Evolutionary conservation across 2,113 vertebrate species (phyloP), one percentile per base, ranked within the genome.

Genomic region (Syngnathus floridae): DNA sequence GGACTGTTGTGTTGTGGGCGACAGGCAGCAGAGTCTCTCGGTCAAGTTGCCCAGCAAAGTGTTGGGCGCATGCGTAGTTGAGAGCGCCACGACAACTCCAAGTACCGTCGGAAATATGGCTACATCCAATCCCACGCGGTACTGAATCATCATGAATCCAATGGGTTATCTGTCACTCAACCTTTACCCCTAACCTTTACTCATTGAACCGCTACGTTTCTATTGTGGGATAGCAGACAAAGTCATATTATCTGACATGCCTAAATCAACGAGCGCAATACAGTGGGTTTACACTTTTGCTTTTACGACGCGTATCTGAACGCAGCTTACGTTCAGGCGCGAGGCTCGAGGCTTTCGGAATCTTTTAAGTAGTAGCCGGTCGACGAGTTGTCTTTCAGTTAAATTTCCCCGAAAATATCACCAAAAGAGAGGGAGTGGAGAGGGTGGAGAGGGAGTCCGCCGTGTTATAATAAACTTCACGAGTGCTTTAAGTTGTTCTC

Each of bases 1-100:
- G 43, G 64, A 66, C 41, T 74, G 70, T 68, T 76, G 84, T 80
- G 81, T 70, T 76, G 84, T 80, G 81, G 82, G 82, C 77, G 78
- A 78, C 66, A 77, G 77, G 80, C 67, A 71, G 67, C 52, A 61
- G 62, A 45, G 43, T 65, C 65, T 76, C 75, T 69, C 65, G 49
- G 59, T 73, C 73, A 88, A 86, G 78, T 85, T 88, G 62, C 72
- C 59, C 43, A 10, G 40, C 2, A 1, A 86, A 78, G 71, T 77
- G 71, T 62, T 70, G 36, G 0, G 80, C 70, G 78, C 0, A 41
- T 87, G 86, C 83, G 83, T 83, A 79, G 65, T 80, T 60, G 17
- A 19, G 12, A 22, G 66, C 49, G 66, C 46, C 5, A 35, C 41
- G 79, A 22, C 72, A 54, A 77, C 4, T 82, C 82, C 60, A 64